Percentiles rank a stretch among this genome's conserved stretches.
These are phyloP conservation scores for Acestrorhynchus altus DNA, from an alignment of 2,797 vertebrate genomes.

Conservation along the genomic window DNA sequence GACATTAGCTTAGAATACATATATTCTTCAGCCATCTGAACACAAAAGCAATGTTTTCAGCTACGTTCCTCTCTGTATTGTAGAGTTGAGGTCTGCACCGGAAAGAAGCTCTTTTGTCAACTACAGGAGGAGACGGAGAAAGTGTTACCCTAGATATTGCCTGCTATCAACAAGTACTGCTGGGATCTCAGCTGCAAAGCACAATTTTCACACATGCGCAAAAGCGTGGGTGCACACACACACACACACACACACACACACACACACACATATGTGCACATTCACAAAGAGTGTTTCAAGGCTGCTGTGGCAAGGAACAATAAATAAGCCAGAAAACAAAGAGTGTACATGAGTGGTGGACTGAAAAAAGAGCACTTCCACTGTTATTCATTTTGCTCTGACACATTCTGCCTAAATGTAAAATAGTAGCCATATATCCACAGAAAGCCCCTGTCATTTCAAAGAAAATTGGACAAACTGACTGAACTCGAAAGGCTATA, in stretches of 20 bases:
- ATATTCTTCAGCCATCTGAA: background rate
- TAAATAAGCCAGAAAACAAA: slow-evolving; percentile 42
- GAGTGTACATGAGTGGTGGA: slow-evolving; percentile 24
- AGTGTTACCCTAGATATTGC: slow-evolving; percentile 45
- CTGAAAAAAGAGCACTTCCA: slow-evolving; percentile 24
- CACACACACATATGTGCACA: slow-evolving; percentile 19
- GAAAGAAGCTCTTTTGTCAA: slow-evolving; percentile 23
- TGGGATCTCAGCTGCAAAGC: slow-evolving; percentile 41
- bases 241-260: background rate
- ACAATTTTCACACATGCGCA: slow-evolving; percentile 22
- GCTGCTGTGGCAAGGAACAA: slow-evolving; percentile 39
- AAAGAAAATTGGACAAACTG: slow-evolving; percentile 20
- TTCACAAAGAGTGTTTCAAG: slow-evolving; percentile 49
- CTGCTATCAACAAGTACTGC: slow-evolving; percentile 47
- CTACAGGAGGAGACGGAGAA: slow-evolving; percentile 29
- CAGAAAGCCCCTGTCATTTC: slow-evolving; percentile 26
- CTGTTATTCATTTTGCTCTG: slow-evolving; percentile 25
- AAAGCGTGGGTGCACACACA: slow-evolving; percentile 44
- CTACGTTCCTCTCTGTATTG: background rate
- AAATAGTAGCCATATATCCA: slow-evolving; percentile 23
- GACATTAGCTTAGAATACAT: no score
- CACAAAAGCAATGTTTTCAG: background rate
- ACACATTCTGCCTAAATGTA: slow-evolving; percentile 33
- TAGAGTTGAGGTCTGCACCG: background rate
- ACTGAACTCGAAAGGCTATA: slow-evolving; percentile 8